Conservation (phyloP, 2,888 invertebrate species). For the Drosophila diplacantha region DNA sequence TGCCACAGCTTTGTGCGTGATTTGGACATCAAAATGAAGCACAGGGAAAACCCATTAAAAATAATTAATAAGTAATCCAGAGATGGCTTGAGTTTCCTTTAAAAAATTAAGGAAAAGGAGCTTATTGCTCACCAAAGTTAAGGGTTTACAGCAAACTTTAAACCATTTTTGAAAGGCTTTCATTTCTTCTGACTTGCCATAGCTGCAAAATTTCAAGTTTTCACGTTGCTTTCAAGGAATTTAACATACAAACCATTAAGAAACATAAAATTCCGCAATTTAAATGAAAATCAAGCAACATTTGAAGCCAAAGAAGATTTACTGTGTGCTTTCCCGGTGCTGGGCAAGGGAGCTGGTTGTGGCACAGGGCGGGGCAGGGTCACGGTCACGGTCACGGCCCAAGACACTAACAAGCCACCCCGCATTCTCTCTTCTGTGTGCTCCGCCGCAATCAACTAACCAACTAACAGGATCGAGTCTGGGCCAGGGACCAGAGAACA, state of each 20-base stretch:
- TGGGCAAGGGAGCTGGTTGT: not conserved
- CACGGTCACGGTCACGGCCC: not conserved
- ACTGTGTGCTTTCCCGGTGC: slow-evolving; percentile 1
- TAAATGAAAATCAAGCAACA: no score
- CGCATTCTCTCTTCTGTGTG: slow-evolving; percentile 14
- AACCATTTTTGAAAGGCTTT: not conserved
- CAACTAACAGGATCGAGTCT: slow-evolving; percentile 75
- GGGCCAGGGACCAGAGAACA: slow-evolving; percentile 77
- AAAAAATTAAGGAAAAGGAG: not conserved
- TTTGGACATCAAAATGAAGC: slow-evolving; percentile 11
- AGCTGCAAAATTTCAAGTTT: no score
- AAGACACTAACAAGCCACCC: slow-evolving; percentile 9
- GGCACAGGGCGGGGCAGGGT: not conserved
- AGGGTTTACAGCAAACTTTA: not conserved
- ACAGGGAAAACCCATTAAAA: slow-evolving; percentile 5
- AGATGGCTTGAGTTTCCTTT: not conserved
- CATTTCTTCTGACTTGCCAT: not conserved
- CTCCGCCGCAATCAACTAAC: slow-evolving; percentile 21
- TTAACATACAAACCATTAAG: no score
- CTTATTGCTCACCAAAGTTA: no score
- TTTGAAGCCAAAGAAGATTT: no score
- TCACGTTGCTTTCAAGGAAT: not conserved
- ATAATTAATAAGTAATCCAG: not conserved
- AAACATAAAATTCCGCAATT: not conserved
- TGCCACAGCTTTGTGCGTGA: slow-evolving; percentile 15